Evolutionary conservation across 2,888 invertebrate species (phyloP), one percentile per base, ranked within the genome.

Genomic region (Alcis repandata): DNA sequence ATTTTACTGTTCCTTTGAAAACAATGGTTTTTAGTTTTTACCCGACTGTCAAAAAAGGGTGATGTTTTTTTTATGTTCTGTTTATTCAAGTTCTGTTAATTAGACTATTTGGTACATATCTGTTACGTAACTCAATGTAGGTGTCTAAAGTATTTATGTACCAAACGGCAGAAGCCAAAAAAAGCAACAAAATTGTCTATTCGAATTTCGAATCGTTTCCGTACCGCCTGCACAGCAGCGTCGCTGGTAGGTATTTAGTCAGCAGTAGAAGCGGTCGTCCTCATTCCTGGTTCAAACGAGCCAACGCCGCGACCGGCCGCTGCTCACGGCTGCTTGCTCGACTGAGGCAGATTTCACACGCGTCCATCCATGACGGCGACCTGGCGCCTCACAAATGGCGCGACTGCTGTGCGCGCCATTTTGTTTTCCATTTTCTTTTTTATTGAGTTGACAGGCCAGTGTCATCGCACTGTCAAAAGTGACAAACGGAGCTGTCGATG

Each of bases 341-440:
- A 40, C 20, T 53, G 15, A 17, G 56, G 52, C 56, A 60, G 63
- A 67, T 67, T 63, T 67, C 67, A 63, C 67, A 67, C 52, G 63
- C 67, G 57, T n/a, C 67, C 56, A 53, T 57, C 57, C 63, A 63
- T 67, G 67, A 63, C 67, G 65, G 51, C 65, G 57, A 65, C 65
- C 65, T 56, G 60, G 67, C 63, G 67, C 62, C 62, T 58, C 38
- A 45, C 56, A 59, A 60, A 54, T 54, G 59, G 49, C 56, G 53
- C 63, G 59, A 56, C 20, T 48, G 17, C 52, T n/a, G 13, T 40
- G 46, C 17, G 15, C 59, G 63, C 63, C 53, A 63, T 63, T 52
- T 63, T 58, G 63, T 52, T 64, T 59, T 54, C 36, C 59, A 56
- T 54, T 63, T 63, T 63, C 63, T 59, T 64, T 63, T 64, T 59